phyloP scores from a whole-genome alignment of 2,888 invertebrate species.

The Zelleria hepariella region DNA sequence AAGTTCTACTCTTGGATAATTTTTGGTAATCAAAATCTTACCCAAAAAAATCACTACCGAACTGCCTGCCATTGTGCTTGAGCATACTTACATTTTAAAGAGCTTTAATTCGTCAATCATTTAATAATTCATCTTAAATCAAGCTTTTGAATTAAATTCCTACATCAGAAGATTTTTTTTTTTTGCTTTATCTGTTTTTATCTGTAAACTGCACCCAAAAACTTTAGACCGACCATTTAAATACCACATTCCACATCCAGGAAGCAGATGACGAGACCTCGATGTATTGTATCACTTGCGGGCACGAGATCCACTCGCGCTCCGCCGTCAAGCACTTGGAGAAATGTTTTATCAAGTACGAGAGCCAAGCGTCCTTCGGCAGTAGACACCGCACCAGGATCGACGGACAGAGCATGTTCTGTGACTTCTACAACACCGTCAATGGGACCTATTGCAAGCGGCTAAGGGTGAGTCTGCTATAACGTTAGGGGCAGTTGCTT shows the following conservation, averaged over 20 bases:
- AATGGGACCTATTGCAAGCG: slow-evolving; percentile 96
- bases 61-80: too few relatives aligned
- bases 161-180: too few relatives aligned
- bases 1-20: too few relatives aligned
- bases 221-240: not conserved
- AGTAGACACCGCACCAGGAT: slow-evolving; percentile 95
- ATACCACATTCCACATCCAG: slow-evolving; percentile 20
- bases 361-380: slow-evolving; percentile 97
- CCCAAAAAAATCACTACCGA: too few relatives aligned
- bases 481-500: not conserved
- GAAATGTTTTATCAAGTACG: slow-evolving; percentile 97
- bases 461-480: slow-evolving; percentile 73
- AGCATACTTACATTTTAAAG: too few relatives aligned
- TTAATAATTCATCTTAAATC: too few relatives aligned
- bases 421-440: slow-evolving; percentile 92
- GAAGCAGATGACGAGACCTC: slow-evolving; percentile 79
- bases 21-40: too few relatives aligned
- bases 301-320: slow-evolving; percentile 93
- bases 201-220: not conserved
- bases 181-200: too few relatives aligned
- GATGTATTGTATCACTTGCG: slow-evolving; percentile 97
- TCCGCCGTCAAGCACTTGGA: slow-evolving; percentile 98
- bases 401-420: slow-evolving; percentile 96
- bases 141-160: too few relatives aligned
- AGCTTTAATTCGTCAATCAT: too few relatives aligned